Evolutionary conservation across 2,113 vertebrate species (phyloP).

Genomic region (Scomber japonicus): DNA sequence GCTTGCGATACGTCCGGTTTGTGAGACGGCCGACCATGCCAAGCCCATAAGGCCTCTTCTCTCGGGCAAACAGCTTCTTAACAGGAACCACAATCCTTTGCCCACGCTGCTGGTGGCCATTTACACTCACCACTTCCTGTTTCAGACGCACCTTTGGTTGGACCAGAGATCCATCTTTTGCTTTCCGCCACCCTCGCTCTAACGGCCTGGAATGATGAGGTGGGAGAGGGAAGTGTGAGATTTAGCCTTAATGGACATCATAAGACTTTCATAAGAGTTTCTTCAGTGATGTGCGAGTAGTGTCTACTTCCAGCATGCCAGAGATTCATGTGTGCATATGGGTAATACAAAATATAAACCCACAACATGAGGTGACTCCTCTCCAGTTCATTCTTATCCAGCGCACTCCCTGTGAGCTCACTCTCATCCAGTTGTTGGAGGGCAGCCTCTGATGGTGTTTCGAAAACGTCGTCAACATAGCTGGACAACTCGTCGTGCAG

Average conservation of each 20-base stretch:
- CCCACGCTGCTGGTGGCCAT: conserved; percentile 86
- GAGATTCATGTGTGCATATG: neutral
- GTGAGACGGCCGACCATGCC: conserved; percentile 96
- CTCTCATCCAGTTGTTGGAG: conserved; percentile 85
- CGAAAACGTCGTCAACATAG: conserved; percentile 94
- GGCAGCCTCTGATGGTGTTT: conserved; percentile 92
- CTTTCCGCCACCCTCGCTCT: conserved; percentile 96
- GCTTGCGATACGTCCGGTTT: conserved; percentile 96
- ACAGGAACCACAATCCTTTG: conserved; percentile 93
- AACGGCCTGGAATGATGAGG: conserved; percentile 85
- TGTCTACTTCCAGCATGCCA: neutral
- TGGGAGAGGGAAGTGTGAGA: neutral
- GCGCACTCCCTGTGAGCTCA: conserved; percentile 90
- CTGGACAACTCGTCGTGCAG: conserved; percentile 93
- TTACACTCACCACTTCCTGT: conserved; percentile 93
- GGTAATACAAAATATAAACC: conserved; percentile 67
- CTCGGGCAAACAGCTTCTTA: conserved; percentile 93
- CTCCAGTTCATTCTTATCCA: conserved; percentile 92
- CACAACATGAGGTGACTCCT: conserved; percentile 95
- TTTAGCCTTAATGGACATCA: neutral
- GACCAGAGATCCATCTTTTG: conserved; percentile 85
- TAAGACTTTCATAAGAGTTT: neutral
- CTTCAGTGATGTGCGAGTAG: too few relatives aligned
- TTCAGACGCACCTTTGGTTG: conserved; percentile 93
- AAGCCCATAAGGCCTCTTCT: conserved; percentile 95